These are phyloP conservation scores for Campoletis sonorensis DNA, from an alignment of 1,140 invertebrate species.

Conservation along the genomic window DNA sequence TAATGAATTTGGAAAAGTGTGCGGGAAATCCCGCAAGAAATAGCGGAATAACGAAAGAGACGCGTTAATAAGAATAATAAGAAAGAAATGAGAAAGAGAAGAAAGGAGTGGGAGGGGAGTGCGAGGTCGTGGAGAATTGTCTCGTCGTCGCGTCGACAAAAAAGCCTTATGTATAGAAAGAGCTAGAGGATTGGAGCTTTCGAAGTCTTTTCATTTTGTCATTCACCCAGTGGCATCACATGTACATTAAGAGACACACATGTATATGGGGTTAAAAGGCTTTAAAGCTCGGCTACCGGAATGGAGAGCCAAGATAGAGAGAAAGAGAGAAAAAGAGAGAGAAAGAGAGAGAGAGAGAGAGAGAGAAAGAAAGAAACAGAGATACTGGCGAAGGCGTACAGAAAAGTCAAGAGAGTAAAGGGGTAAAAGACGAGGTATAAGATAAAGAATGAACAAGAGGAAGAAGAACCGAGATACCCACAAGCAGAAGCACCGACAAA, in stretches of 20 bases:
- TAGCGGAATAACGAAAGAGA: background rate
- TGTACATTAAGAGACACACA: constrained; percentile 21
- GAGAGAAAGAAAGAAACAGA: background rate
- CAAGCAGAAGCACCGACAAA: constrained; percentile 50
- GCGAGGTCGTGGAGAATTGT: constrained; percentile 20
- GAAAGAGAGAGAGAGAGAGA: constrained; percentile 17
- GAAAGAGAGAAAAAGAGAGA: constrained; percentile 21
- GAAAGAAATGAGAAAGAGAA: background rate
- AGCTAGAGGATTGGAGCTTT: background rate
- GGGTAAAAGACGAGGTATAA: constrained; percentile 26
- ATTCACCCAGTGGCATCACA: constrained; percentile 12
- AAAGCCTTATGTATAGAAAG: background rate
- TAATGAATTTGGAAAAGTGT: background rate
- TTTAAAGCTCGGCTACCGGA: constrained; percentile 26
- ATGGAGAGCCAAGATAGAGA: constrained; percentile 15
- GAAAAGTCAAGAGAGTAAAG: constrained; percentile 18
- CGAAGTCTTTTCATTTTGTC: constrained; percentile 26
- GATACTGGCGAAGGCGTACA: constrained; percentile 53
- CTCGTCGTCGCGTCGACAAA: constrained; percentile 9
- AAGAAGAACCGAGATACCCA: constrained; percentile 26
- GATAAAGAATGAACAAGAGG: constrained; percentile 29
- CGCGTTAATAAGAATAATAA: background rate
- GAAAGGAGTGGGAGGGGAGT: background rate
- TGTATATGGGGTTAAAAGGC: constrained; percentile 18
- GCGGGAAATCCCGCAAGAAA: constrained; percentile 20